Evolutionary conservation across 1,140 invertebrate genomes (phyloP).

Genomic region (Belonocnema kinseyi): DNA sequence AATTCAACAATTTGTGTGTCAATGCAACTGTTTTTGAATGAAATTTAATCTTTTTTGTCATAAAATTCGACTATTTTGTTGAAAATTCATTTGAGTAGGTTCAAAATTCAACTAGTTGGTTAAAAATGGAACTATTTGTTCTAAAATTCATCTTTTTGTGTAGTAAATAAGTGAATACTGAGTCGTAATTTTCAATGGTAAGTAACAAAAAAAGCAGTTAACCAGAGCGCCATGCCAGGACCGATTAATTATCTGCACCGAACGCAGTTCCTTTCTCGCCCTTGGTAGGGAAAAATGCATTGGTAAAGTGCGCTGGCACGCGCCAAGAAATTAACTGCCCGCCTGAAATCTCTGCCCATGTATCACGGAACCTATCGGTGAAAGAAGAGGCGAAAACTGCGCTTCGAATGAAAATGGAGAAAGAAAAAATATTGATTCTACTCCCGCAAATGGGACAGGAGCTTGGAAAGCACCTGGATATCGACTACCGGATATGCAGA

Average conservation of each 20-base stretch:
- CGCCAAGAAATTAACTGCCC: constrained; percentile 2
- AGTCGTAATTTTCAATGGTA: background rate
- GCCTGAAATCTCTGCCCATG: background rate
- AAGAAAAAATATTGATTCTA: constrained; percentile 14
- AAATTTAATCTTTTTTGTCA: too few relatives aligned
- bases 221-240: background rate
- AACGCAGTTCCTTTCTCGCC: background rate
- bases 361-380: constrained; percentile 10
- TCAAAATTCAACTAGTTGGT: too few relatives aligned
- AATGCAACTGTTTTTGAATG: too few relatives aligned
- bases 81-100: too few relatives aligned
- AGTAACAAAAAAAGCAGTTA: background rate
- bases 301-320: background rate
- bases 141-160: too few relatives aligned
- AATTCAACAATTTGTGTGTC: too few relatives aligned
- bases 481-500: background rate
- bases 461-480: constrained; percentile 15
- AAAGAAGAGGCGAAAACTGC: background rate
- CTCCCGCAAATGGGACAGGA: background rate
- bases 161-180: too few relatives aligned
- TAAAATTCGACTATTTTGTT: too few relatives aligned
- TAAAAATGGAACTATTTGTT: too few relatives aligned
- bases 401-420: constrained; percentile 6
- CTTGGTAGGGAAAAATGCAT: background rate
- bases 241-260: background rate